phyloP scores from a whole-genome alignment of 2,113 vertebrate species.

The Brachirus orientalis region DNA sequence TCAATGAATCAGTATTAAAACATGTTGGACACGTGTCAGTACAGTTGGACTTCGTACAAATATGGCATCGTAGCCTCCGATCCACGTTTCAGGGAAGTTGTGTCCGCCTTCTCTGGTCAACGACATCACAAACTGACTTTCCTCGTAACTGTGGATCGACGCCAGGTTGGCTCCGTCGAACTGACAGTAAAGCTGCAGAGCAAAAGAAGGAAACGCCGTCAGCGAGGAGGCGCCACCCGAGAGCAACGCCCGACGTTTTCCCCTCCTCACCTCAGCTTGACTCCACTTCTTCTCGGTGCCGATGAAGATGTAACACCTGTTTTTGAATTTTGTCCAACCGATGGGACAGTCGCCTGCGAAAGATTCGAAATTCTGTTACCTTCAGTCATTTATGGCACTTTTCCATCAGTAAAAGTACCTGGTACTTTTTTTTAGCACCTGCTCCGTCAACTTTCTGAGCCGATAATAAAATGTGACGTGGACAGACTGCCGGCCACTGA shows the following conservation, averaged over 20 bases:
- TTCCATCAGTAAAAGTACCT: no score
- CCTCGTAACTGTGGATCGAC: constrained; percentile 22
- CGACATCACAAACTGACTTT: constrained; percentile 26
- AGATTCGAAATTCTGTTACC: no score
- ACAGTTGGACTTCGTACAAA: neutral
- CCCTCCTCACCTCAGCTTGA: constrained; percentile 51
- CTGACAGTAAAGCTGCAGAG: constrained; percentile 44
- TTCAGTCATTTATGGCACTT: no score
- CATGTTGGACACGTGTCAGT: no score
- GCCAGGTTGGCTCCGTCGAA: constrained; percentile 44
- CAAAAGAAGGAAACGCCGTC: no score
- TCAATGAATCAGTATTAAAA: no score
- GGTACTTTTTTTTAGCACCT: no score
- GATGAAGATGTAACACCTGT: constrained; percentile 23
- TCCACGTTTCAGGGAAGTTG: constrained; percentile 42
- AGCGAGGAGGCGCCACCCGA: no score
- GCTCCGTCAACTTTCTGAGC: no score
- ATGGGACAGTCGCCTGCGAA: constrained; percentile 1
- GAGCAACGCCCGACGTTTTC: no score
- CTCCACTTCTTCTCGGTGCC: constrained; percentile 32
- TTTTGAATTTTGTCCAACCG: neutral
- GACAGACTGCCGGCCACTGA: no score
- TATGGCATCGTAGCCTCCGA: constrained; percentile 20
- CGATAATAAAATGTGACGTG: no score
- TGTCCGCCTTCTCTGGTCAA: constrained; percentile 15